Base-by-base conservation (phyloP, 2,113 vertebrate genomes). In the Centropus unirufus region DNA sequence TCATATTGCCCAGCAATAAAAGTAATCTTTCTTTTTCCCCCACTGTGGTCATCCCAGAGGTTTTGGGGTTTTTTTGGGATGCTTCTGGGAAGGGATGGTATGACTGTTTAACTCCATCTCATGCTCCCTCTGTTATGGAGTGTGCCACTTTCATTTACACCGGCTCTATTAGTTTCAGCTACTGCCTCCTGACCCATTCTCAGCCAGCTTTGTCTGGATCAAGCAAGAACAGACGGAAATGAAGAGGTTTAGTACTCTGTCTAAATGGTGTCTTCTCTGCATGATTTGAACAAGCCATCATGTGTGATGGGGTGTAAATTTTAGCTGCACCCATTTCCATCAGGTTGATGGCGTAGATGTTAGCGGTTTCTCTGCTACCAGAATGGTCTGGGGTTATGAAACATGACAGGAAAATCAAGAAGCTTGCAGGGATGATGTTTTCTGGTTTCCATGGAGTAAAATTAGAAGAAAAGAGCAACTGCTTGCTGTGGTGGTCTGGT, bases 401-500 rank as follows among this genome's bases (percentile, higher is more conserved):
- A 93, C 59, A 59, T 55, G 72, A 70, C 21, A 11, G 59, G 52
- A 14, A 94, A 90, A 86, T 57, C 39, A 78, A 78, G 67, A 67
- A 91, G 21, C 80, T 90, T 96, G 73, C 40, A 70, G 46, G 42
- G 44, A 59, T 67, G 52, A 39, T 87, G 18, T 77, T 95, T 92
- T 61, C 77, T 92, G 57, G 92, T 95, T 94, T 92, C 86, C 67
- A 72, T 83, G 76, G 82, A 89, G 78, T 79, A 92, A 91, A 94
- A 93, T 91, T 26, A 91, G 84, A 91, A 83, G 73, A 92, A 96
- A 95, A 92, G 94, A 93, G 75, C 83, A 95, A 90, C 23, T 66
- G 55, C 89, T 93, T 90, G 61, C 83, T 82, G 40, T 76, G 62
- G 67, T 96, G 70, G 74, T 62, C 79, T 80, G 46, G 27, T 47